phyloP scores from a whole-genome alignment of 2,113 vertebrate genomes.

The Nothoprocta perdicaria region DNA sequence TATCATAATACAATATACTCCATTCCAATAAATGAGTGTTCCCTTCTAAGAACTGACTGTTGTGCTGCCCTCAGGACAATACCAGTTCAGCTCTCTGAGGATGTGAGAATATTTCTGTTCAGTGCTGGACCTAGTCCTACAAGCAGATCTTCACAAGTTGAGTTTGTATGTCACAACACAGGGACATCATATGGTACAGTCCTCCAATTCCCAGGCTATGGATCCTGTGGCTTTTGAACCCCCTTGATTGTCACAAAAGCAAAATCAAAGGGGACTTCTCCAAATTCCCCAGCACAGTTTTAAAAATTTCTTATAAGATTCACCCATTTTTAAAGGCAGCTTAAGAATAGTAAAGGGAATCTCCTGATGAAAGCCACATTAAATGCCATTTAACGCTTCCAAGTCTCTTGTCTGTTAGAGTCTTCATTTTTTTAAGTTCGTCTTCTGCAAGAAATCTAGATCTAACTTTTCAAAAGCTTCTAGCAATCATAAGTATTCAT shows the following conservation, averaged over 20 bases:
- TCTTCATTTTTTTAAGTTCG: neutral
- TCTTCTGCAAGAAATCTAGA: neutral
- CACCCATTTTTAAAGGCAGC: neutral
- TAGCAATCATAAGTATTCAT: too few species aligned
- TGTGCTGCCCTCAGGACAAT: neutral
- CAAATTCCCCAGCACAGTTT: neutral
- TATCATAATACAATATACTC: neutral
- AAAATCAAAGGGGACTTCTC: neutral
- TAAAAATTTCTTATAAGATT: neutral
- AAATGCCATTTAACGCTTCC: neutral
- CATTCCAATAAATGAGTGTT: neutral
- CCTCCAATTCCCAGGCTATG: neutral
- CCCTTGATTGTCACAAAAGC: neutral
- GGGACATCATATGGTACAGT: neutral
- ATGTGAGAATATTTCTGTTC: neutral
- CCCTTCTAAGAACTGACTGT: neutral
- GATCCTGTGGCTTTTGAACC: neutral
- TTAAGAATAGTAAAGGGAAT: neutral
- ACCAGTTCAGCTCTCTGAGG: neutral
- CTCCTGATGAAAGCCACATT: neutral
- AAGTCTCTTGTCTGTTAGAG: neutral
- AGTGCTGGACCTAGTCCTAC: neutral
- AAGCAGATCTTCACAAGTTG: neutral
- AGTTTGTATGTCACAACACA: neutral
- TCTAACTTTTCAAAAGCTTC: neutral